Base-by-base conservation (phyloP, 2,888 invertebrate species). In the Philopedon plagiatum region DNA sequence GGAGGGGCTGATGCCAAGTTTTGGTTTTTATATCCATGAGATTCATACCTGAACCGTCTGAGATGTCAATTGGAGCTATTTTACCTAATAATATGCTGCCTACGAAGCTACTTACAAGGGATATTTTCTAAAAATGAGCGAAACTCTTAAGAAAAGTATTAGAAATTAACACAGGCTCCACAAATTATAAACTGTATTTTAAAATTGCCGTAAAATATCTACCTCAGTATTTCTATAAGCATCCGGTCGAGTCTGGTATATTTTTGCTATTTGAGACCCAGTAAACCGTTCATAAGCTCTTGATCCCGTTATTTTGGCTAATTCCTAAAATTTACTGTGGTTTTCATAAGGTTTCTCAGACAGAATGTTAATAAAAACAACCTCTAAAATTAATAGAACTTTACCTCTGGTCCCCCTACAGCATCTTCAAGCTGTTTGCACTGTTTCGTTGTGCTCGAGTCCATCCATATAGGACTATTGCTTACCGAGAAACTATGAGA, bases 31-130 rank as follows among this genome's bases (percentile, higher is more conserved):
- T 94, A 84, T 98, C 92, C 79, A 99, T 87, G 15, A 99, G 87
- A 86, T 99, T 99, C 97, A 97, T 99, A 13, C 99, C 99, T 0
- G 97, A 97, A 0, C 93, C 98, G 85, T 99, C 99, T 0, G 96
- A 90, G 76, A 90, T 90, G 85, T 99, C 99, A 57, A 99, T 96
- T 0, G 96, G 93, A 0, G 97, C 97, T 75, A 96, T 92, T 79
- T 90, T 88, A 0, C 98, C 98, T 41, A 96, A 85, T 82, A 99
- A 93, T 62, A 99, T 85, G 0, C 96, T 95, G 72, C 95, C 94
- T 0, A 93, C 90, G 86, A 99, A 99, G 78, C 96, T 98, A 81
- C 98, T 98, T 3, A 99, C 91, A 46, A 99, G 87, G 0, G 98
- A 97, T 78, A 99, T 95, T 79, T 96, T 88, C 92, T 93, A 85